Evolutionary conservation across 2,797 vertebrate genomes (phyloP).

Genomic region (Labeo calbasu): DNA sequence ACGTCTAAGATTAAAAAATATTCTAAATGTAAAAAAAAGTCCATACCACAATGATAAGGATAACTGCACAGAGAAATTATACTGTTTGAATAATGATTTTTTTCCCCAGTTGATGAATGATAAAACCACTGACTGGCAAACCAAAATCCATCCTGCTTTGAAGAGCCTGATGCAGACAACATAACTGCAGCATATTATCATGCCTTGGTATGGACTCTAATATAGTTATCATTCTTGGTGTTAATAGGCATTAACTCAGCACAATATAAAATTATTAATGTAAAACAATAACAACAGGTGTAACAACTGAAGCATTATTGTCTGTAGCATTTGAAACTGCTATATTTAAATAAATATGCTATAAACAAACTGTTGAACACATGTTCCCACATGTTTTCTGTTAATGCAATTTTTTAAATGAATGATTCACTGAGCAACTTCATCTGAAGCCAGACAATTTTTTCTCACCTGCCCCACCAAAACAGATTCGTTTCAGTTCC

Average conservation of each 20-base stretch:
- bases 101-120: neutral
- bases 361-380: neutral
- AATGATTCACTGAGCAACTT: constrained; percentile 15
- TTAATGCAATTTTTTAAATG: neutral
- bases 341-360: neutral
- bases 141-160: too few species aligned
- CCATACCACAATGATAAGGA: neutral
- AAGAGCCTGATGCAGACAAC: too few species aligned
- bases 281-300: neutral
- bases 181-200: too few species aligned
- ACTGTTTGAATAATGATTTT: neutral
- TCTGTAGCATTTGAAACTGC: neutral
- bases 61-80: neutral
- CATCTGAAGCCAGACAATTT: constrained; percentile 16
- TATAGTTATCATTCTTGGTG: too few species aligned
- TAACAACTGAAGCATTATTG: neutral
- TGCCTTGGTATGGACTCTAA: too few species aligned
- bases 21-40: neutral
- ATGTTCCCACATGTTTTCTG: neutral
- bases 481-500: constrained; percentile 68
- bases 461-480: constrained; percentile 3
- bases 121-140: too few species aligned
- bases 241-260: neutral
- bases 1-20: neutral
- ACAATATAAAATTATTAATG: neutral